phyloP scores from a whole-genome alignment of 2,888 invertebrate genomes.

The Watsonalla cultraria region DNA sequence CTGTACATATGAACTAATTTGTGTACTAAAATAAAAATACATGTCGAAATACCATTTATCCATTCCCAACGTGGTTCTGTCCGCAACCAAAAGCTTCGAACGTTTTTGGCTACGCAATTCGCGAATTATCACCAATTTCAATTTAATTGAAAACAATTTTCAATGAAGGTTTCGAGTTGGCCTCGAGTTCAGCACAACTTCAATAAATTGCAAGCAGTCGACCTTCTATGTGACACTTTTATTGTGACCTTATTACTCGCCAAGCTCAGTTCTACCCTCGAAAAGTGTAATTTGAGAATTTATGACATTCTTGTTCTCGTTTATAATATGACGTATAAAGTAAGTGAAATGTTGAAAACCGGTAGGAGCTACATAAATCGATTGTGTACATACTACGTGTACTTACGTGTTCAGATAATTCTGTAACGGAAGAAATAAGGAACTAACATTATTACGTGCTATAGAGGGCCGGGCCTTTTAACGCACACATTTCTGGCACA shows the following conservation, averaged over 20 bases:
- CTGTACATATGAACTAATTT: too few species aligned
- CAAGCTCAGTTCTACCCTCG: slow-evolving; percentile 40
- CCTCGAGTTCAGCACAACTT: slow-evolving; percentile 32
- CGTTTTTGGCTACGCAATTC: not conserved
- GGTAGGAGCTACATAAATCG: too few species aligned
- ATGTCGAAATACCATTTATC: too few species aligned
- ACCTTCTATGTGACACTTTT: slow-evolving; percentile 51
- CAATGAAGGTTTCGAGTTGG: slow-evolving; percentile 16
- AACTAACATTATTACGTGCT: too few species aligned
- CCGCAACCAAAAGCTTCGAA: too few species aligned
- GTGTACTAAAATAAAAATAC: too few species aligned
- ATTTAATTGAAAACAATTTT: slow-evolving; percentile 6
- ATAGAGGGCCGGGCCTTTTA: too few species aligned
- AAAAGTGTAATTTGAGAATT: slow-evolving; percentile 59
- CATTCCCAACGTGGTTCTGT: too few species aligned
- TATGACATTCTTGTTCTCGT: slow-evolving; percentile 50
- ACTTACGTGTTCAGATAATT: too few species aligned
- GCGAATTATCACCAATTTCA: slow-evolving; percentile 7
- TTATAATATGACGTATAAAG: slow-evolving; percentile 30
- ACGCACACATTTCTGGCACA: too few species aligned
- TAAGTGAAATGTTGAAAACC: slow-evolving; percentile 8
- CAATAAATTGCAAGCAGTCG: slow-evolving; percentile 48
- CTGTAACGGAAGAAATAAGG: too few species aligned
- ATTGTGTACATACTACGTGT: too few species aligned
- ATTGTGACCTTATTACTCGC: slow-evolving; percentile 58